Conservation (phyloP, 2,888 invertebrate species). For the Bruchidius siliquastri region DNA sequence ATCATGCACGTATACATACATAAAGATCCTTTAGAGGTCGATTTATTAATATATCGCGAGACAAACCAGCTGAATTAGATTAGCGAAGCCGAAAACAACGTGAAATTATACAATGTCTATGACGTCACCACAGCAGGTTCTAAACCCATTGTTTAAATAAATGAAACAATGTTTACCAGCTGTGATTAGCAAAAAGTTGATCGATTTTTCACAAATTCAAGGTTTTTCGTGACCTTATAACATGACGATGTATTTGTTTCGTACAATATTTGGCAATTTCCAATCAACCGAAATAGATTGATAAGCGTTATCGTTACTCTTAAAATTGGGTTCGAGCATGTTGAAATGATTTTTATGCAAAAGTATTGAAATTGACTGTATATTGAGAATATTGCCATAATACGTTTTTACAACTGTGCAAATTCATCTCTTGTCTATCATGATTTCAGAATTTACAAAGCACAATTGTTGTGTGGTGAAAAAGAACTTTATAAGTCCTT, state of each 20-base stretch:
- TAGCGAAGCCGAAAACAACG: neutral
- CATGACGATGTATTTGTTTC: neutral
- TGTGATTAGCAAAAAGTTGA: neutral
- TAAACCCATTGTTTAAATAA: neutral
- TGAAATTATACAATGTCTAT: neutral
- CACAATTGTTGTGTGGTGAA: no score
- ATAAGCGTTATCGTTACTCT: neutral
- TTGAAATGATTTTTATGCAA: neutral
- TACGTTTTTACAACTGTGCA: no score
- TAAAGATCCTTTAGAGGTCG: neutral
- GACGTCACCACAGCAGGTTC: neutral
- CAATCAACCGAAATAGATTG: neutral
- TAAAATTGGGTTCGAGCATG: neutral
- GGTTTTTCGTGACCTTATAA: neutral
- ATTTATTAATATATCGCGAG: neutral
- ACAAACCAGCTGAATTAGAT: neutral
- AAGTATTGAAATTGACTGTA: no score
- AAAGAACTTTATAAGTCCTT: no score
- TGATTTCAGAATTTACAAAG: no score
- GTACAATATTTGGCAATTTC: neutral
- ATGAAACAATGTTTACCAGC: neutral
- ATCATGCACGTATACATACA: neutral
- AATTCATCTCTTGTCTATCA: no score
- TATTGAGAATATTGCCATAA: no score
- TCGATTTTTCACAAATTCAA: neutral